Base-by-base conservation (phyloP, 2,888 invertebrate species). In the Neria commutata region DNA sequence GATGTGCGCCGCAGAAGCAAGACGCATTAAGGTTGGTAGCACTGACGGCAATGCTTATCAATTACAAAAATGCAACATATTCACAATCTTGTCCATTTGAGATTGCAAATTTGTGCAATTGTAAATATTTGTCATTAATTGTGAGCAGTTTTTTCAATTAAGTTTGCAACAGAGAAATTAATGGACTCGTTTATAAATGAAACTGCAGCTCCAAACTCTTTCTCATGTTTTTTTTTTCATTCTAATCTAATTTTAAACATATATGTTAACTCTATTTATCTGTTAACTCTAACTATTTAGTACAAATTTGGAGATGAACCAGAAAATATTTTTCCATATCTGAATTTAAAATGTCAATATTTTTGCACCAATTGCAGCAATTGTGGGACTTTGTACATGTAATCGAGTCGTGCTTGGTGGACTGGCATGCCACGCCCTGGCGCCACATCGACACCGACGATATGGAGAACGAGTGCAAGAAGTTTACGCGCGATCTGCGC, bases 341-440 rank as follows among this genome's bases (percentile, higher is more conserved):
- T 47, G 24, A 11, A 23, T 14, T n/a, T 14, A 14, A 34, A 34
- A 53, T 46, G n/a, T n/a, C n/a, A n/a, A n/a, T n/a, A n/a, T n/a
- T 40, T 25, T 25, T 45, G 19, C 48, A 33, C 17, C 21, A 19
- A 17, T 42, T 19, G 4, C 80, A 91, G 86, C 88, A 89, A 81
- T 84, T 96, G 16, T 98, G 97, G 97, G 96, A 98, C 82, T 95
- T 94, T 81, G 90, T 93, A 55, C 85, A 86, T 70, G 88, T 96
- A 63, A 91, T 95, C 54, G 86, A 88, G 76, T 91, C 91, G 14
- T 91, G 90, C 68, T 89, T 97, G 66, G 89, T 91, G 64, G 92
- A 92, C 78, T 98, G 98, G 97, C 95, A 95, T 82, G 90, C 88
- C 60, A 96, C 96, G 0, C 88, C 91, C 8, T 98, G 97, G 97